Percentiles rank a stretch among this genome's conserved stretches.
Evolutionary conservation across 2,797 vertebrate species (phyloP).

Genomic region (Nyctalus aviator): DNA sequence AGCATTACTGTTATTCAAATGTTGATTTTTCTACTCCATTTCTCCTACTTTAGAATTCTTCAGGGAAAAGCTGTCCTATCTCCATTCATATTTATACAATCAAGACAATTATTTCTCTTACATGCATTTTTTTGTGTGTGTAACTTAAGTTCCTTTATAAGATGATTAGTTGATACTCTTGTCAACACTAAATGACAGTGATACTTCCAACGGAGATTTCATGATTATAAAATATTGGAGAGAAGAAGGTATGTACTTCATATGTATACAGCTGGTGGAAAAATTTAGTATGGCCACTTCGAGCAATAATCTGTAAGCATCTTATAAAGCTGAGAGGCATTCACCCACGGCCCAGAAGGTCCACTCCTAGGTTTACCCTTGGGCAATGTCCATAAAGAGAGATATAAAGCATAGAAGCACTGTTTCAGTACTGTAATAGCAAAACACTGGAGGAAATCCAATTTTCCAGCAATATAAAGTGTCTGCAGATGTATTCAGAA

Average conservation of each 20-base stretch:
- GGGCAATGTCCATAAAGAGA: not conserved
- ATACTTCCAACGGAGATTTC: not conserved
- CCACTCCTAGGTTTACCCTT: not conserved
- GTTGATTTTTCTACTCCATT: not conserved
- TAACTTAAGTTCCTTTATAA: not conserved
- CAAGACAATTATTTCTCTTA: not conserved
- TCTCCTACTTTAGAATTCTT: not conserved
- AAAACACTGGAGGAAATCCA: not conserved
- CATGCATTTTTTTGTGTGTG: not conserved
- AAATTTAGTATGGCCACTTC: not conserved
- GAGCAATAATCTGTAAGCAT: not conserved
- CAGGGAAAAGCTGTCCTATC: not conserved
- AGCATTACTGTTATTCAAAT: not conserved
- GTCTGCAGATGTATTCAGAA: not conserved
- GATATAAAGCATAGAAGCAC: fast-evolving
- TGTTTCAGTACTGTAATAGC: not conserved
- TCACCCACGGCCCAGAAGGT: not conserved
- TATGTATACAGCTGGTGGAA: not conserved
- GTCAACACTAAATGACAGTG: not conserved
- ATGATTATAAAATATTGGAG: not conserved
- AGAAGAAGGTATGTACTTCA: not conserved
- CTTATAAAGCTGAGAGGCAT: not conserved
- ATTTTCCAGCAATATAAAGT: not conserved
- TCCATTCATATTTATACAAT: not conserved
- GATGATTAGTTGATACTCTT: not conserved